These are phyloP conservation scores for Hesperia comma DNA, from an alignment of 2,888 invertebrate species.

Conservation along the genomic window DNA sequence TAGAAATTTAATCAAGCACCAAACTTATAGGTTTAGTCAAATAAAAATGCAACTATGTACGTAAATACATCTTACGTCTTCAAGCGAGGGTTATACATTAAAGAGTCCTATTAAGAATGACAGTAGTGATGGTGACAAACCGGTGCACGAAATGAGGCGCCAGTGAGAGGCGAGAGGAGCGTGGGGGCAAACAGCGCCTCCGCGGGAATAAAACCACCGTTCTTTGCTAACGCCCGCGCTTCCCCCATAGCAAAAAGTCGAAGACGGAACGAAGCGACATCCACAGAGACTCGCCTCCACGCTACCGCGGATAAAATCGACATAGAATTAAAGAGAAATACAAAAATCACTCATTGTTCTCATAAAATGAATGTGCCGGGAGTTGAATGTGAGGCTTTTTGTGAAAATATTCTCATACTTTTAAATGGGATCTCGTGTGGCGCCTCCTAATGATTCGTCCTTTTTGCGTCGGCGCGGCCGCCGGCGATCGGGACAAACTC, in stretches of 20 bases:
- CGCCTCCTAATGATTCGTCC: slow-evolving; percentile 83
- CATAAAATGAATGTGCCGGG: slow-evolving; percentile 84
- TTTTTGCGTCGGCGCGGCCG: slow-evolving; percentile 77
- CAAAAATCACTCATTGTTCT: slow-evolving; percentile 84
- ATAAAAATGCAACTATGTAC: not conserved
- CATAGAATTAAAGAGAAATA: slow-evolving; percentile 83
- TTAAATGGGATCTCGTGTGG: slow-evolving; percentile 84
- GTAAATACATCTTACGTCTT: slow-evolving; percentile 21
- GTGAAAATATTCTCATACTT: slow-evolving; percentile 84
- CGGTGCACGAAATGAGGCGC: slow-evolving; percentile 72
- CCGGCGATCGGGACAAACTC: slow-evolving; percentile 64
- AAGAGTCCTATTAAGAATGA: slow-evolving; percentile 11
- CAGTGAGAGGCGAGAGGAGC: slow-evolving; percentile 48
- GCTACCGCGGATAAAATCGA: slow-evolving; percentile 81
- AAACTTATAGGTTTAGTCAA: not conserved
- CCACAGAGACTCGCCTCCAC: slow-evolving; percentile 74
- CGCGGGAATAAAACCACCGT: slow-evolving; percentile 66
- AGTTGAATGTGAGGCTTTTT: slow-evolving; percentile 83
- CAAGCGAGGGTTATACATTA: slow-evolving; percentile 36
- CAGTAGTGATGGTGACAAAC: slow-evolving; percentile 46
- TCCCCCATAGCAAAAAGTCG: slow-evolving; percentile 75
- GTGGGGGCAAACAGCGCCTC: slow-evolving; percentile 59
- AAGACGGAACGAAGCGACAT: slow-evolving; percentile 80
- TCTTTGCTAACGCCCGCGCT: slow-evolving; percentile 74
- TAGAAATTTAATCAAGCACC: no score